Conservation (phyloP, 2,797 vertebrate genomes). For the Limnodromus scolopaceus region DNA sequence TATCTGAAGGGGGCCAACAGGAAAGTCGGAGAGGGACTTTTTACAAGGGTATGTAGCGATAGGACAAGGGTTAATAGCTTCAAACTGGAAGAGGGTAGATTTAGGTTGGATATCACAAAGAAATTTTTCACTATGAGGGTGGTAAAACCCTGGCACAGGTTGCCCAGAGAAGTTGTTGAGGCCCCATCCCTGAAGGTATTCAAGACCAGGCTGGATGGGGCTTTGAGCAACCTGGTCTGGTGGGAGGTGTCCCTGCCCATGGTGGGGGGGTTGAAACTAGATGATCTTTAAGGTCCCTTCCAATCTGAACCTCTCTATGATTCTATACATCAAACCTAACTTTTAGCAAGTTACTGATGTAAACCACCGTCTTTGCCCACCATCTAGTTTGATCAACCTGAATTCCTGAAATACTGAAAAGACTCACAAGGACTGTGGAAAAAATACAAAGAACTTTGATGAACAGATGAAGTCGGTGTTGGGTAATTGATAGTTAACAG, state of each 20-base stretch:
- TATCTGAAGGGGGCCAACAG: too few species aligned
- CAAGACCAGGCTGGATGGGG: not conserved
- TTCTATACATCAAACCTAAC: not conserved
- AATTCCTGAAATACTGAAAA: not conserved
- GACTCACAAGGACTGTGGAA: not conserved
- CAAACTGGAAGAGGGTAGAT: too few species aligned
- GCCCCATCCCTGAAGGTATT: too few species aligned
- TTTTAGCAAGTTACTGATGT: not conserved
- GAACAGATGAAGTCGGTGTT: not conserved
- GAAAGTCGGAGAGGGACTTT: too few species aligned
- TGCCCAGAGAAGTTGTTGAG: too few species aligned
- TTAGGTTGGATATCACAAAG: too few species aligned
- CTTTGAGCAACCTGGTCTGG: not conserved
- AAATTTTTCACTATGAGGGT: too few species aligned
- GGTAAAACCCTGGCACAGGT: too few species aligned
- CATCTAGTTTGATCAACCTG: not conserved
- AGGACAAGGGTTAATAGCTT: too few species aligned
- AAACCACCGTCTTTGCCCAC: not conserved
- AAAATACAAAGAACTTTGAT: not conserved
- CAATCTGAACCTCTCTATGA: not conserved
- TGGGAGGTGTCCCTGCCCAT: not conserved
- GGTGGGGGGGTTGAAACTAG: not conserved
- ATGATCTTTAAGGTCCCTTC: not conserved
- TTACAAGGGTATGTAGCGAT: too few species aligned
- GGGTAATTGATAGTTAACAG: not conserved